phyloP scores from a whole-genome alignment of 2,113 vertebrate genomes.

The Saccopteryx bilineata region DNA sequence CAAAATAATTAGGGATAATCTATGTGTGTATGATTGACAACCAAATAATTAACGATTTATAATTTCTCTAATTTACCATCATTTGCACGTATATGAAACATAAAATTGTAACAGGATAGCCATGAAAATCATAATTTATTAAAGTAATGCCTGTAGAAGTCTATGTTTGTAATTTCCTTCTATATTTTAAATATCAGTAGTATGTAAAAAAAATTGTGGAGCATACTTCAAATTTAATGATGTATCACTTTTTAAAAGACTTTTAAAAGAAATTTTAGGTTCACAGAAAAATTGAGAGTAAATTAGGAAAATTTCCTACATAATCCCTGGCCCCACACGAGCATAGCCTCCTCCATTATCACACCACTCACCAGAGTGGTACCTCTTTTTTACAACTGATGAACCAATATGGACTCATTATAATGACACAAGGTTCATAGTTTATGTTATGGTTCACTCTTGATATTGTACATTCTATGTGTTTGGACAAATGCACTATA shows the following conservation, averaged over 20 bases:
- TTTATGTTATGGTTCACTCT: background rate
- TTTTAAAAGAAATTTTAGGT: background rate
- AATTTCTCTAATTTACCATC: constrained; percentile 10
- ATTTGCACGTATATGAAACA: background rate
- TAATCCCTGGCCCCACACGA: background rate
- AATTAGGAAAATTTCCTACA: background rate
- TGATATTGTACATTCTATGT: background rate
- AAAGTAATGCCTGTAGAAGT: background rate
- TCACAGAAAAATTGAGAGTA: background rate
- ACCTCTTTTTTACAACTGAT: background rate
- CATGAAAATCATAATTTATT: background rate
- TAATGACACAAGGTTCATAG: background rate
- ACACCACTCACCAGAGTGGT: background rate
- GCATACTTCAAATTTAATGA: background rate
- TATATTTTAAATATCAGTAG: constrained; percentile 35
- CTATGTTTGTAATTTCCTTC: constrained; percentile 11
- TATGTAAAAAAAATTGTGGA: background rate
- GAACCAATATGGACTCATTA: background rate
- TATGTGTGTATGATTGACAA: background rate
- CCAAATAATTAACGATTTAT: constrained; percentile 22
- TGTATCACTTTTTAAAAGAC: background rate
- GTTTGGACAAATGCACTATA: background rate
- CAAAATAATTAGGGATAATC: constrained; percentile 30
- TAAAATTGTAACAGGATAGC: background rate
- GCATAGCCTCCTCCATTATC: background rate